A percentile compares a stretch with the other conserved stretches of the same genome.
phyloP scores from a whole-genome alignment of 2,888 invertebrate species.

The Choreutis nemorana region DNA sequence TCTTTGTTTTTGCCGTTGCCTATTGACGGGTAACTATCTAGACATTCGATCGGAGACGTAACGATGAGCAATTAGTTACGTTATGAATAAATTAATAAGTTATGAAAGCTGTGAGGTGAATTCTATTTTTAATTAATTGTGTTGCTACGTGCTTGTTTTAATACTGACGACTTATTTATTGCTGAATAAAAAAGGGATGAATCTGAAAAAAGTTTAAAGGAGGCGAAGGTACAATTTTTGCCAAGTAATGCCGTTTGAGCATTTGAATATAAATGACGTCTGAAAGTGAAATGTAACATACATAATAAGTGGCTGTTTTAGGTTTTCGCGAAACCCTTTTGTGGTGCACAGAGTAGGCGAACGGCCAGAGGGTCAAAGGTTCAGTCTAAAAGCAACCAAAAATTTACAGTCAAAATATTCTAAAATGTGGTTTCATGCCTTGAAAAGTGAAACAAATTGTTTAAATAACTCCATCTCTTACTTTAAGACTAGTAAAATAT shows the following conservation, averaged over 20 bases:
- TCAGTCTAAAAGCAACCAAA: constrained; percentile 15
- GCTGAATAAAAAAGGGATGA: constrained; percentile 18
- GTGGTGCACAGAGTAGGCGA: constrained; percentile 42
- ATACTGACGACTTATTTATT: too few species aligned
- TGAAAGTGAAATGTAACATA: constrained; percentile 68
- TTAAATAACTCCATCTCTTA: too few species aligned
- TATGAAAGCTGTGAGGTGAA: too few species aligned
- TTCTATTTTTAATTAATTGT: background rate
- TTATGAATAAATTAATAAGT: too few species aligned
- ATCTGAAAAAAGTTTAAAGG: constrained; percentile 43
- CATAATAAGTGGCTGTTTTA: constrained; percentile 68
- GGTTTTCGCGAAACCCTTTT: constrained; percentile 63
- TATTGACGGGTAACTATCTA: too few species aligned
- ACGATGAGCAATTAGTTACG: too few species aligned
- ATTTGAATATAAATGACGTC: constrained; percentile 68
- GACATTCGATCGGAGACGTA: too few species aligned
- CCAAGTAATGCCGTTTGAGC: constrained; percentile 63
- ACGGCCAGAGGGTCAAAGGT: constrained; percentile 13
- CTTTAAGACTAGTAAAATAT: too few species aligned
- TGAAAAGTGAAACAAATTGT: too few species aligned
- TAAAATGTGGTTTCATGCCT: too few species aligned
- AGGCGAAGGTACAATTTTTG: constrained; percentile 61
- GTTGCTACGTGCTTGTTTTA: too few species aligned
- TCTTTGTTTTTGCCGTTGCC: background rate
- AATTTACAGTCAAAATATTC: too few species aligned